Percentiles rank a stretch among this genome's conserved stretches.
These are phyloP conservation scores for Himalopsyche tibetana DNA, from an alignment of 2,888 invertebrate genomes.

Conservation along the genomic window DNA sequence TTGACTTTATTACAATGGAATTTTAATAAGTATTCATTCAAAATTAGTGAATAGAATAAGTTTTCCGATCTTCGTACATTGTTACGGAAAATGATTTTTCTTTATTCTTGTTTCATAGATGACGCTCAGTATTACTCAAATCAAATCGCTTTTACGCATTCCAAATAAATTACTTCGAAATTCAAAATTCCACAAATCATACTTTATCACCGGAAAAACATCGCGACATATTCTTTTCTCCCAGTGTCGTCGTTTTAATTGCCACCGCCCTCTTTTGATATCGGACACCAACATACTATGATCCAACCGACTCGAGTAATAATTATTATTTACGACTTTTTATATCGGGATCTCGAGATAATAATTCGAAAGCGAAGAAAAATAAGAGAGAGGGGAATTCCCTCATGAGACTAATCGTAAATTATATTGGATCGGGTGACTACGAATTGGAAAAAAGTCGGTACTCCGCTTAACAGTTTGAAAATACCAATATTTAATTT, in stretches of 20 bases:
- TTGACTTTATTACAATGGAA: too few species aligned
- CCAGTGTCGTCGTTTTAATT: constrained; percentile 55
- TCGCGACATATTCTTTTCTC: constrained; percentile 22
- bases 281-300: constrained; percentile 57
- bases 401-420: constrained; percentile 49
- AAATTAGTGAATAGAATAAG: too few species aligned
- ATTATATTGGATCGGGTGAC: constrained; percentile 52
- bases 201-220: constrained; percentile 43
- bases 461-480: too few species aligned
- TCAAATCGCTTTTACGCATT: neutral
- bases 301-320: constrained; percentile 47
- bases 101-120: too few species aligned
- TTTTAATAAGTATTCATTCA: too few species aligned
- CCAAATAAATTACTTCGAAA: neutral
- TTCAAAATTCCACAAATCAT: constrained; percentile 7
- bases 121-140: too few species aligned
- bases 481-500: too few species aligned
- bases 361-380: constrained; percentile 34
- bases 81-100: too few species aligned
- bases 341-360: constrained; percentile 52
- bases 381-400: constrained; percentile 49
- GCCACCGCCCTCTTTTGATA: constrained; percentile 59
- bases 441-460: neutral
- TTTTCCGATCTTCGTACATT: too few species aligned
- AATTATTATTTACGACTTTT: constrained; percentile 60